Evolutionary conservation across 2,888 invertebrate genomes (phyloP).

Genomic region (Chydorus sphaericus): DNA sequence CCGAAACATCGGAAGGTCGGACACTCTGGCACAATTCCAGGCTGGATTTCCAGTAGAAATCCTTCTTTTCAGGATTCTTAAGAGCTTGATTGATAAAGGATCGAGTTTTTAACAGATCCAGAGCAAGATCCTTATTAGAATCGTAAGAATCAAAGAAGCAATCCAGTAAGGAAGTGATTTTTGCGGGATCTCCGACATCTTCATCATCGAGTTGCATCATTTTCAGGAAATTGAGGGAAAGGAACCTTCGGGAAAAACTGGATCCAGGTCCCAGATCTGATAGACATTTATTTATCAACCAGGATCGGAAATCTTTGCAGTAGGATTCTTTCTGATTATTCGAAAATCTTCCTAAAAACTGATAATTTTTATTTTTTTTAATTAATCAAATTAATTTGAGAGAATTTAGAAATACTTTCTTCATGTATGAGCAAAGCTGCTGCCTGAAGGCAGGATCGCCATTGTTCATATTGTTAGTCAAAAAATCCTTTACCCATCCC

Average conservation of each 20-base stretch:
- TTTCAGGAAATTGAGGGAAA: not conserved
- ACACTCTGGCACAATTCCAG: constrained; percentile 18
- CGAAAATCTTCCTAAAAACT: constrained; percentile 19
- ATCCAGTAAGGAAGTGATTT: constrained; percentile 31
- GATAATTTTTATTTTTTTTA: not conserved
- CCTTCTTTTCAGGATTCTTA: constrained; percentile 22
- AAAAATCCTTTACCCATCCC: constrained; percentile 41
- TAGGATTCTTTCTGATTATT: constrained; percentile 27
- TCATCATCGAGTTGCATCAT: not conserved
- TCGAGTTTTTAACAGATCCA: constrained; percentile 38
- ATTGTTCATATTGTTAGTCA: constrained; percentile 51
- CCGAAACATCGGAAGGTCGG: constrained; percentile 20
- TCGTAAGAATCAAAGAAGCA: constrained; percentile 62
- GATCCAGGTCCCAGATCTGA: not conserved
- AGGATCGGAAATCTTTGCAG: constrained; percentile 37
- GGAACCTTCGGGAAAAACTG: constrained; percentile 4
- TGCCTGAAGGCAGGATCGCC: constrained; percentile 53
- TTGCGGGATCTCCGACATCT: not conserved
- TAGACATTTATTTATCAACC: constrained; percentile 39
- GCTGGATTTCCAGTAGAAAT: constrained; percentile 15
- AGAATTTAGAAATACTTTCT: constrained; percentile 41
- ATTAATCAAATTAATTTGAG: not conserved
- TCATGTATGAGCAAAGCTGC: constrained; percentile 47
- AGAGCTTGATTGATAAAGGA: constrained; percentile 22
- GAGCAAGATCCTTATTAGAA: constrained; percentile 50